A percentile compares a stretch with the other conserved stretches of the same genome.
Evolutionary conservation across 1,140 invertebrate genomes (phyloP).

Genomic region (Chelonus insularis): DNA sequence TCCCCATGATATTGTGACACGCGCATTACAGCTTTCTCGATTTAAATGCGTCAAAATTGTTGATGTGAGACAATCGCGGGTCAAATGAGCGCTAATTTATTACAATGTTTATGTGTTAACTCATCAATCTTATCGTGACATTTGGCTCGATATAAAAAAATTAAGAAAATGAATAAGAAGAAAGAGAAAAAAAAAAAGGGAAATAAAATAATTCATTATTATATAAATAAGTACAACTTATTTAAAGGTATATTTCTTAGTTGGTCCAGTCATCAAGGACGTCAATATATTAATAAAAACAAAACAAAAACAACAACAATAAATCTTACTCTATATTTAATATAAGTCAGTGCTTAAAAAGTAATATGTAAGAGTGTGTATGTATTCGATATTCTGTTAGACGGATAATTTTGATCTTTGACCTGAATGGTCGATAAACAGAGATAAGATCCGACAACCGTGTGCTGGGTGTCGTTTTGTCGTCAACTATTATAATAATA

Average conservation of each 20-base stretch:
- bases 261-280: too few relatives aligned
- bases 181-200: neutral
- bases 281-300: neutral
- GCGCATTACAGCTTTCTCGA: slow-evolving; percentile 39
- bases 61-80: slow-evolving; percentile 47
- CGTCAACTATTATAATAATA: slow-evolving; percentile 7
- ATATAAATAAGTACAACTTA: too few relatives aligned
- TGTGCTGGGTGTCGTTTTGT: neutral
- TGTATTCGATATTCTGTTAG: neutral
- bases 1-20: slow-evolving; percentile 39
- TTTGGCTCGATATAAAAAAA: neutral
- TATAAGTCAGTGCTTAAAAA: too few relatives aligned
- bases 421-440: slow-evolving; percentile 14
- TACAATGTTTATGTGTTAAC: slow-evolving; percentile 60
- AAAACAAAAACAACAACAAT: too few relatives aligned
- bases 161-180: neutral
- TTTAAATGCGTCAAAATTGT: slow-evolving; percentile 36
- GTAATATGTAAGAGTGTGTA: neutral
- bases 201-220: neutral
- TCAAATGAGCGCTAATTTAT: slow-evolving; percentile 60
- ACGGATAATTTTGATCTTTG: slow-evolving; percentile 25
- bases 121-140: slow-evolving; percentile 34
- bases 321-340: too few relatives aligned
- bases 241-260: too few relatives aligned
- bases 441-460: slow-evolving; percentile 8